A percentile compares a stretch with the other conserved stretches of the same genome.
Conservation (phyloP, 2,797 vertebrate genomes). For the Halcyon chelicuti region DNA sequence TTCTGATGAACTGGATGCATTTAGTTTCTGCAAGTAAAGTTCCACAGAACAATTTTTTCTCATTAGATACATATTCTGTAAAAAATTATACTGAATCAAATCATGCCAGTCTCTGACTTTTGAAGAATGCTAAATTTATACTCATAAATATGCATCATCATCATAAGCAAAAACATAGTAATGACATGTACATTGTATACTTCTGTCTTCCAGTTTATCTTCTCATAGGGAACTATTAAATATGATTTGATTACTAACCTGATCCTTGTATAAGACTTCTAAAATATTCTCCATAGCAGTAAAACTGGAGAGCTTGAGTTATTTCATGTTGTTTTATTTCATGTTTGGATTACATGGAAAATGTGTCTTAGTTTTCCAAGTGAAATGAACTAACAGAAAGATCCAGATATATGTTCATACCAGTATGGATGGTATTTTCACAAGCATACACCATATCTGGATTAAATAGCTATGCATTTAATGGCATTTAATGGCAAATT, state of each 20-base stretch:
- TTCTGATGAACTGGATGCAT: slow-evolving; percentile 91
- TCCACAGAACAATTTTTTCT: slow-evolving; percentile 65
- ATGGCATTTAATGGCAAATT: neutral
- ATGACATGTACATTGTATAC: neutral
- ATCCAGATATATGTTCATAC: slow-evolving; percentile 80
- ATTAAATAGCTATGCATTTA: slow-evolving; percentile 6
- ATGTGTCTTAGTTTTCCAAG: neutral
- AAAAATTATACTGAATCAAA: neutral
- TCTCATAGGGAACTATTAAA: neutral
- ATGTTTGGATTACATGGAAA: slow-evolving; percentile 4
- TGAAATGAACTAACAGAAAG: slow-evolving; percentile 80
- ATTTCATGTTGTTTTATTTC: slow-evolving; percentile 7
- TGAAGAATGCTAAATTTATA: neutral
- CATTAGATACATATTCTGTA: slow-evolving; percentile 12
- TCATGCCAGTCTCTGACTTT: slow-evolving; percentile 32
- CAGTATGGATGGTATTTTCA: slow-evolving; percentile 61
- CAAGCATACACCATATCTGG: neutral
- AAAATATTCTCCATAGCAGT: neutral
- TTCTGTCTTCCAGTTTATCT: neutral
- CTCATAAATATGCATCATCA: neutral
- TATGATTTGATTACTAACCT: slow-evolving; percentile 30
- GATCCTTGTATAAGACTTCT: neutral
- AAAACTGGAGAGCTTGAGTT: neutral
- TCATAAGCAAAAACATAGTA: neutral
- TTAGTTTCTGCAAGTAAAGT: slow-evolving; percentile 83